Base-by-base conservation (phyloP, 37 sponge, comb jelly and placozoan genomes). In the Oscarella lobularis region DNA sequence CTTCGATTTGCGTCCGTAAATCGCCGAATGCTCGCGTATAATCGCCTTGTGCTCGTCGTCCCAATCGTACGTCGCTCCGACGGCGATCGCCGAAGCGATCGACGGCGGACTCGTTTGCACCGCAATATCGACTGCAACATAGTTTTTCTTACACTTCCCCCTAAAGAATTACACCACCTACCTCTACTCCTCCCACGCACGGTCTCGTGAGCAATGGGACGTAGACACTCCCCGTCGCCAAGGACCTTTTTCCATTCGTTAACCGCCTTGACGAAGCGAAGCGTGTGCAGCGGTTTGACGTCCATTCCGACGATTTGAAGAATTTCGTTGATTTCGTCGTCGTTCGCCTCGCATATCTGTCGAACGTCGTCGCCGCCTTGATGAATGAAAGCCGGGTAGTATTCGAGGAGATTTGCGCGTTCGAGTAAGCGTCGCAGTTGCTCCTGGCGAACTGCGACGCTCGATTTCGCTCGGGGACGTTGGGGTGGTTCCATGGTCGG, bases 361-460 rank as follows among this genome's bases (percentile, higher is more conserved):
- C 80, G 29, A 2, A 86, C 67, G 48, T 90, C 90, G 72, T 90
- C 90, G 1, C 86, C 90, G 6, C 89, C 83, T 77, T 86, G 81
- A 38, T 85, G 83, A 35, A 86, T 78, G 2, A 90, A 69, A 2
- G 74, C 65, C 38, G 38, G 34, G 54, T 81, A 69, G 73, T 90
- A 90, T 3, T 37, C 66, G 40, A 86, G 70, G 31, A 90, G 81
- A 41, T 90, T 90, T 37, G 78, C 83, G 39, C 73, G 40, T 2
- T 66, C 67, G 0, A 90, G 81, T 39, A 85, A 67, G 31, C 55
- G 48, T 68, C 40, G 81, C 29, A 80, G 81, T 33, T 48, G 14
- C 60, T 9, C 60, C 9, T 48, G 60, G 14, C 60, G 60, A n/a
- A n/a, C n/a, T n/a, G n/a, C n/a, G n/a, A n/a, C n/a, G n/a, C n/a